Evolutionary conservation across 2,888 invertebrate genomes (phyloP), one percentile per base, ranked within the genome.

Genomic region (Pristionchus arcanus): DNA sequence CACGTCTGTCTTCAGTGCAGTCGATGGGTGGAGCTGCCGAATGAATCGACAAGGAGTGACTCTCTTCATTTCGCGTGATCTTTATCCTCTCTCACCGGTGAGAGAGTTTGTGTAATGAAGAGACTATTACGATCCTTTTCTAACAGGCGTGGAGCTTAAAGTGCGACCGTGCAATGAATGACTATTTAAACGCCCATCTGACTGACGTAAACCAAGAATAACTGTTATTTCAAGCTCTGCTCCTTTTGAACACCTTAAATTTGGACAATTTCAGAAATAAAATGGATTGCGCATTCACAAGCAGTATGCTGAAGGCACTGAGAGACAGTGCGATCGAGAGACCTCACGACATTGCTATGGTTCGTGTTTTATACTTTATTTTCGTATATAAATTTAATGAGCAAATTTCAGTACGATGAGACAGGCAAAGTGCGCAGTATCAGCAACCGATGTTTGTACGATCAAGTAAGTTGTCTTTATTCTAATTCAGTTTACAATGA

Each of bases 141-240:
- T 42, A 3, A 9, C 42, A 42, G 42, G n/a, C n/a, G n/a, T 13
- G 42, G 42, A 49, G 42, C n/a, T n/a, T n/a, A n/a, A n/a, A n/a
- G 42, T 7, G 42, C 42, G 42, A 49, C 63, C 25, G 25, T 3
- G 25, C 9, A n/a, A 68, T 31, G 68, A 4, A 5, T 31, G 68
- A 74, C 74, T 74, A 74, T 74, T 74, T 74, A 74, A 74, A n/a
- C n/a, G 74, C 31, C 37, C 74, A 37, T 31, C n/a, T 25, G n/a
- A 7, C 7, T 63, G 63, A n/a, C 11, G 63, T 63, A 63, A 63
- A n/a, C 59, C n/a, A 63, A 25, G 1, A 71, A 71, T 71, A 28
- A 71, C 68, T 25, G 31, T 74, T 37, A 37, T 74, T 37, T 74
- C 37, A 37, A 37, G 37, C 7, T 2, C 9, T 37, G 37, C 13